Conservation (phyloP, 2,113 vertebrate species). For the Rhinichthys klamathensis region DNA sequence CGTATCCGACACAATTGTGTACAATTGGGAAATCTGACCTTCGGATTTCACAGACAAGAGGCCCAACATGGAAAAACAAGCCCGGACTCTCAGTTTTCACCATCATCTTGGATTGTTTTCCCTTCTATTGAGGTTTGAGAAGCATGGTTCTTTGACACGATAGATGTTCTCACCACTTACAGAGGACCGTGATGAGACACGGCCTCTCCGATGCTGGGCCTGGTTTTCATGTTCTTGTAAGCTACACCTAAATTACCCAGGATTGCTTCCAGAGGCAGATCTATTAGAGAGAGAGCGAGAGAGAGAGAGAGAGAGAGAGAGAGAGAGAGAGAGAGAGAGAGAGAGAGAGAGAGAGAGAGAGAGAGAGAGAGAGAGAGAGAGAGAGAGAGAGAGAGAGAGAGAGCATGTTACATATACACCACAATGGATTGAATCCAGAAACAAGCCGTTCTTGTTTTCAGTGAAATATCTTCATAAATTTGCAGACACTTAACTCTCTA, state of each 20-base stretch:
- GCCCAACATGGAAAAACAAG: conserved; percentile 10
- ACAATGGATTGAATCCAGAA: conserved; percentile 38
- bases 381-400: too few relatives aligned
- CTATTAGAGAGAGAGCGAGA: neutral
- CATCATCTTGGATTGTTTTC: neutral
- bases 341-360: too few relatives aligned
- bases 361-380: too few relatives aligned
- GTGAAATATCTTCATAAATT: conserved; percentile 29
- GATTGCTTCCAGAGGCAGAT: conserved; percentile 60
- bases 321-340: too few relatives aligned
- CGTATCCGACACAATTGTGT: neutral
- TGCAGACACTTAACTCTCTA: conserved; percentile 29
- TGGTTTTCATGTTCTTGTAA: conserved; percentile 55
- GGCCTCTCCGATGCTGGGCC: conserved; percentile 36
- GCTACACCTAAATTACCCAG: conserved; percentile 57
- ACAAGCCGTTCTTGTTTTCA: conserved; percentile 1
- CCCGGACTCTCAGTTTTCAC: neutral
- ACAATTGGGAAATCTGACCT: conserved; percentile 11
- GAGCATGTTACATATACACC: conserved; percentile 13
- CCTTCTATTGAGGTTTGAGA: conserved; percentile 32
- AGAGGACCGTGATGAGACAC: conserved; percentile 38
- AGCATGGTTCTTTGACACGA: conserved; percentile 44
- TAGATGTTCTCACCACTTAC: conserved; percentile 51
- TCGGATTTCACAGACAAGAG: conserved; percentile 24
- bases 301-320: too few relatives aligned